Evolutionary conservation across 2,888 invertebrate species (phyloP).

Genomic region (Sesia bembeciformis): DNA sequence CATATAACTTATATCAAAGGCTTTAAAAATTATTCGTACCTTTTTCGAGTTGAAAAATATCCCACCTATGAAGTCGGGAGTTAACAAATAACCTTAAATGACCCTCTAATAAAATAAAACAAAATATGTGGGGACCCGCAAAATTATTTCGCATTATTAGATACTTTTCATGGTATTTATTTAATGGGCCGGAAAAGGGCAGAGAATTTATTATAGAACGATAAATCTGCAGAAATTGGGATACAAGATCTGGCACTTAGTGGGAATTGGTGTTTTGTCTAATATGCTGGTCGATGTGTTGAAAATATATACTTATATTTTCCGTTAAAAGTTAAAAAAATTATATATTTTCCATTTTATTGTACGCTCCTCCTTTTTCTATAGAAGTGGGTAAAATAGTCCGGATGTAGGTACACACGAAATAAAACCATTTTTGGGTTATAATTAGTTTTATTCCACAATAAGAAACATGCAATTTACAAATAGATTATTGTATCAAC

Average conservation of each 20-base stretch:
- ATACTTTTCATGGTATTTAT: conserved; percentile 39
- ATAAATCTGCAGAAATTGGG: conserved; percentile 36
- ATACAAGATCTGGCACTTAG: conserved; percentile 30
- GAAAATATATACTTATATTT: not conserved
- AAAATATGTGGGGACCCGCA: conserved; percentile 6
- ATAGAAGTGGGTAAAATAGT: no score
- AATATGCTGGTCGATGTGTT: conserved; percentile 8
- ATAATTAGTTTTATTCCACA: no score
- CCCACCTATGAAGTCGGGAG: not conserved
- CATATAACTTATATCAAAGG: no score
- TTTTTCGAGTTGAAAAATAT: no score
- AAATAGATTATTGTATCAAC: no score
- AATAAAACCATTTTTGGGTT: no score
- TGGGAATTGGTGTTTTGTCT: conserved; percentile 23
- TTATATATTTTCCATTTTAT: no score
- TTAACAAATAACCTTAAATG: not conserved
- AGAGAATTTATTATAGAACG: conserved; percentile 33
- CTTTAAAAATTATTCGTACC: no score
- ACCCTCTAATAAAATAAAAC: conserved; percentile 5
- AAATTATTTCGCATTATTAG: conserved; percentile 29
- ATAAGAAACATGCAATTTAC: no score
- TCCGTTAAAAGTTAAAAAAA: no score
- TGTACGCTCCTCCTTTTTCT: no score
- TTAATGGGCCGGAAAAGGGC: conserved; percentile 37
- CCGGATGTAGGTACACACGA: no score